Conservation (phyloP, 2,797 vertebrate species). For the Orientallactaga sibirica region DNA sequence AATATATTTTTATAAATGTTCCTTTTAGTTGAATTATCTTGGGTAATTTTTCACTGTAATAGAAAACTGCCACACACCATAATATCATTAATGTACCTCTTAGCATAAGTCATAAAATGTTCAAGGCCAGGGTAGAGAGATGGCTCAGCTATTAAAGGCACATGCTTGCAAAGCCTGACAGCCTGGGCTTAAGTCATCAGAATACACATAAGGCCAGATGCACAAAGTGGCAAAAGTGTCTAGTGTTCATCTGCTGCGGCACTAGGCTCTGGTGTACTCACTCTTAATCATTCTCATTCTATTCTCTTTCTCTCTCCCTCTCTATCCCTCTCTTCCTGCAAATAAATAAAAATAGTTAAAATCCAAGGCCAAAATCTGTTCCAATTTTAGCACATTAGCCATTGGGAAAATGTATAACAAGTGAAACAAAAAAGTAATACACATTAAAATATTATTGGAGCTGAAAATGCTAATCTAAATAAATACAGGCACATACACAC, state of each 20-base stretch:
- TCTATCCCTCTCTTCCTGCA: no score
- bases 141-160: no score
- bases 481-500: conserved; percentile 74
- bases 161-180: no score
- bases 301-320: no score
- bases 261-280: no score
- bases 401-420: conserved; percentile 56
- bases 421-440: conserved; percentile 63
- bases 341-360: no score
- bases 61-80: not conserved
- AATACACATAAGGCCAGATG: no score
- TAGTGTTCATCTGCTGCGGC: no score
- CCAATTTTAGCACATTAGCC: not conserved
- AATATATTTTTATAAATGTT: no score
- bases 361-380: not conserved
- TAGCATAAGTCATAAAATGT: not conserved
- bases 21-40: not conserved
- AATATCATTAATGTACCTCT: not conserved
- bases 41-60: not conserved
- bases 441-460: conserved; percentile 73
- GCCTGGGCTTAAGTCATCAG: no score
- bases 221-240: no score
- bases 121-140: not conserved
- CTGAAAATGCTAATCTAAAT: conserved; percentile 76
- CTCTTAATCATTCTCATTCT: no score